A percentile compares a stretch with the other conserved stretches of the same genome.
phyloP scores from a whole-genome alignment of 2,888 invertebrate genomes.

The Eupithecia tripunctaria region DNA sequence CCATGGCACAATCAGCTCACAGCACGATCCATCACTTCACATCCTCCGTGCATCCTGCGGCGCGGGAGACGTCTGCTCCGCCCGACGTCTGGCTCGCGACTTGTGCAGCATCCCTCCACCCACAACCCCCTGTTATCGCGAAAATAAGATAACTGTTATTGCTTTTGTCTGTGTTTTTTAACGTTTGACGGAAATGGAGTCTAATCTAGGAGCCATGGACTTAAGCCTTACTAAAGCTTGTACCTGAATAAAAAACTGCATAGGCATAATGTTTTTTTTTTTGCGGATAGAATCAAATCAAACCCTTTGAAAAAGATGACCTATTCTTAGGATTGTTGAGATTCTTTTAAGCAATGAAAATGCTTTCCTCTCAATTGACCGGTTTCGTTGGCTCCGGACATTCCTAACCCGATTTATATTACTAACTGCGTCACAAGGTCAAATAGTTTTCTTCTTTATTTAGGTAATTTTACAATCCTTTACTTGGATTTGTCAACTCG shows the following conservation, averaged over 20 bases:
- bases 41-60: conserved; percentile 5
- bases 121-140: conserved; percentile 67
- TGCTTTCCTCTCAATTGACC: background rate
- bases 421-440: background rate
- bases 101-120: conserved; percentile 64
- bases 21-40: conserved; percentile 12
- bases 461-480: background rate
- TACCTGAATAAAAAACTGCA: too few relatives aligned
- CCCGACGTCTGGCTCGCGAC: conserved; percentile 55
- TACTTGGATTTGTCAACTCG: background rate
- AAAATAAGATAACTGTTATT: conserved; percentile 84
- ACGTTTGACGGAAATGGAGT: conserved; percentile 44
- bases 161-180: conserved; percentile 69
- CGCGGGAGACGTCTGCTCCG: conserved; percentile 1
- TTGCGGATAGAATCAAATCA: too few relatives aligned
- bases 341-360: background rate
- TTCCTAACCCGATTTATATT: background rate
- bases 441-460: background rate
- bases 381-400: background rate
- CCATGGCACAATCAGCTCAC: conserved; percentile 6
- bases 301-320: background rate
- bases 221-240: too few relatives aligned
- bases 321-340: background rate
- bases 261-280: too few relatives aligned
- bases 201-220: too few relatives aligned